Evolutionary conservation across 1,140 invertebrate species (phyloP).

Genomic region (Apocrypta bakeri): DNA sequence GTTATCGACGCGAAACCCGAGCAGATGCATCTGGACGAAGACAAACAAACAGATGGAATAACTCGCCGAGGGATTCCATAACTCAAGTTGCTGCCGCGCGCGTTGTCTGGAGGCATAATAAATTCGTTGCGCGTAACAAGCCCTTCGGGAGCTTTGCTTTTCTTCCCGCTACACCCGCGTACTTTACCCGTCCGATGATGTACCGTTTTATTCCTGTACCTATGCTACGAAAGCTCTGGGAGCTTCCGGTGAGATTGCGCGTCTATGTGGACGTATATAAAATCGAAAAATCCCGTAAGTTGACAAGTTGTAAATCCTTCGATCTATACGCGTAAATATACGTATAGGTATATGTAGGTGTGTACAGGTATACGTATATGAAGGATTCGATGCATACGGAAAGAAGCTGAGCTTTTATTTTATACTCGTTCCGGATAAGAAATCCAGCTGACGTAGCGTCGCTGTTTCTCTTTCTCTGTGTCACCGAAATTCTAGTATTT

Average conservation of each 20-base stretch:
- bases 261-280: too few species aligned
- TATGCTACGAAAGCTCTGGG: too few species aligned
- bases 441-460: slow-evolving; percentile 21
- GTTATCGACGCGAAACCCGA: slow-evolving; percentile 2
- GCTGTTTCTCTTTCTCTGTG: not conserved
- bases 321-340: too few species aligned
- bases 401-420: not conserved
- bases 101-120: not conserved
- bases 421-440: slow-evolving; percentile 21
- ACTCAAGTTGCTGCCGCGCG: too few species aligned
- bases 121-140: too few species aligned
- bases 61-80: slow-evolving; percentile 7
- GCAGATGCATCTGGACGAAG: not conserved
- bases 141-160: slow-evolving; percentile 17
- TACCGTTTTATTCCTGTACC: not conserved
- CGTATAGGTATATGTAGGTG: too few species aligned
- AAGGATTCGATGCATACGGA: too few species aligned
- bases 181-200: not conserved
- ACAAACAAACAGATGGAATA: slow-evolving; percentile 13
- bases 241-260: too few species aligned
- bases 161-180: not conserved
- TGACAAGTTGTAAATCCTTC: too few species aligned
- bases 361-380: too few species aligned
- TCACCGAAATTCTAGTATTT: not conserved
- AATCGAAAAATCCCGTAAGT: too few species aligned